Evolutionary conservation across 2,797 vertebrate species (phyloP), one percentile per base, ranked within the genome.

Genomic region (Synaphobranchus kaupii): DNA sequence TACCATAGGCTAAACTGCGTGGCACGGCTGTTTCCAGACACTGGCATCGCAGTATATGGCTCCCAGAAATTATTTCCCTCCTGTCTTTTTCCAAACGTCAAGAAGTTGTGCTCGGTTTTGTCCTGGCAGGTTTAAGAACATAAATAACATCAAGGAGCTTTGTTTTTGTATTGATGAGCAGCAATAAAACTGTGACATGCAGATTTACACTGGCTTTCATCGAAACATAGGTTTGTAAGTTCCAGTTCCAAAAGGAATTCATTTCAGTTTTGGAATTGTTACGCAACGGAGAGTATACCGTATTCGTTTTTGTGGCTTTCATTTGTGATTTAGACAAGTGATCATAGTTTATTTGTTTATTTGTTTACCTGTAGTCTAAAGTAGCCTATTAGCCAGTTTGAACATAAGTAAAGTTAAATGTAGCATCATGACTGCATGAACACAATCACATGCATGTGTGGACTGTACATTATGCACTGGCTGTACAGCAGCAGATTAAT

Each of bases 241-340:
- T 95, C 94, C 92, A 95, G 94, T 95, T 94, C 94, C 92, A 80
- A 90, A 60, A 92, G 87, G 93, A 93, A 95, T 95, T 95, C 94
- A 91, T 88, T 54, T 47, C 86, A 89, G 80, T 71, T 86, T 85
- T 71, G 54, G 86, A 71, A 90, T 88, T 86, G 48, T 73, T 73
- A 86, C 31, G 48, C 47, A 68, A 44, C 68, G 60, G 5, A 39
- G n/a, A 20, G 47, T 7, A 85, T 6, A 22, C 58, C 34, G 56
- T 15, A 17, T n/a, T 66, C 15, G 22, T 66, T 84, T 44, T 25
- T 4, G 34, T 39, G 20, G 73, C 73, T 44, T 71, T 31, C 63
- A 9, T 34, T 71, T 12, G 28, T 28, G 13, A 34, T 4, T 9
- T 71, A 71, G 68, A 31, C n/a, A 31, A 4, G 28, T 9, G 34